Percentiles rank a stretch among this genome's conserved stretches.
Conservation (phyloP, 2,113 vertebrate species). For the Oceanodroma tethys region DNA sequence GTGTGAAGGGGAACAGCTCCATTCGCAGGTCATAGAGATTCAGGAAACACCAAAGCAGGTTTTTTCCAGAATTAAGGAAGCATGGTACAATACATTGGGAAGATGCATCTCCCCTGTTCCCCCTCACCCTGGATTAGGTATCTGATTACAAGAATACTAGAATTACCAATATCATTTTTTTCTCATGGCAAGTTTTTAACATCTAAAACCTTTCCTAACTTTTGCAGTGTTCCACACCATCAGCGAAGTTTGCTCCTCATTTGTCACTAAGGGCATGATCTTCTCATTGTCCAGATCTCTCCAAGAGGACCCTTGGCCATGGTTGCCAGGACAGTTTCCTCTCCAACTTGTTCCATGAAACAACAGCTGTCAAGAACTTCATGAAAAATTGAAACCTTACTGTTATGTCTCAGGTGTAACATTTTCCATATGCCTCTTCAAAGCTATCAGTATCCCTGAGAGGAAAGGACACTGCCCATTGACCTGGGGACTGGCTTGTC, state of each 20-base stretch:
- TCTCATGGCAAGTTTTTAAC: neutral
- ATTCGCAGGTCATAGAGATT: neutral
- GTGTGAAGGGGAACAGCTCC: neutral
- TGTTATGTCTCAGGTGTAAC: neutral
- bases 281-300: neutral
- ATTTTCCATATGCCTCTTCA: neutral
- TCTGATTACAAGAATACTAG: neutral
- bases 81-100: neutral
- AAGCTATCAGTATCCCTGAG: neutral
- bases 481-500: neutral
- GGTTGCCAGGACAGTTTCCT: neutral
- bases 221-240: neutral
- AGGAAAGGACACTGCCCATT: neutral
- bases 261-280: neutral
- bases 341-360: neutral
- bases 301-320: neutral
- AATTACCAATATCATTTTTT: neutral
- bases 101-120: neutral
- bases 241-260: neutral
- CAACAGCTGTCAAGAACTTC: neutral
- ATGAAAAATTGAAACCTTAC: neutral
- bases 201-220: neutral
- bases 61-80: neutral
- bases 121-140: neutral
- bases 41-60: neutral